Conservation (phyloP, 2,113 vertebrate genomes). For the Leptodactylus fuscus region DNA sequence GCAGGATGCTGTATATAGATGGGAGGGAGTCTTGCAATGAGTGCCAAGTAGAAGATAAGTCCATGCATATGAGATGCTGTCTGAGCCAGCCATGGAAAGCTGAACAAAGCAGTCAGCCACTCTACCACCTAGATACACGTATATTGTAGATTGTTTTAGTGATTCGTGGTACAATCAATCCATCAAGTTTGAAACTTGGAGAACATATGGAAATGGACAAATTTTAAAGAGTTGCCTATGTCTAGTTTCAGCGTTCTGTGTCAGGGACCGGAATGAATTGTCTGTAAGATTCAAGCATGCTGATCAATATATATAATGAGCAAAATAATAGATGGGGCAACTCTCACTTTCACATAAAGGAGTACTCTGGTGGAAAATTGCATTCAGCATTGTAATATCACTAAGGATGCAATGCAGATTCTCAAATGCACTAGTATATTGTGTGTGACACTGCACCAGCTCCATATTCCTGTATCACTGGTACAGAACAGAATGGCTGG, state of each 20-base stretch:
- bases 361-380: no score
- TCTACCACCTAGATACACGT: not conserved
- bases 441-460: not conserved
- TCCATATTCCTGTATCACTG: not conserved
- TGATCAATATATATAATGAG: not conserved
- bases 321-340: not conserved
- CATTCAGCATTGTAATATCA: no score
- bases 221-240: not conserved
- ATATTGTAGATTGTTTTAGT: not conserved
- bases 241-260: not conserved
- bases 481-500: not conserved
- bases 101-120: not conserved
- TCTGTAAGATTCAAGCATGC: not conserved
- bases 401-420: not conserved
- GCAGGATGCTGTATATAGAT: constrained; percentile 2
- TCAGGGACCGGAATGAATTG: not conserved
- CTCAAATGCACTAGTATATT: no score
- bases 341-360: not conserved
- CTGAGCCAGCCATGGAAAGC: not conserved
- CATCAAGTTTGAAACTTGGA: not conserved
- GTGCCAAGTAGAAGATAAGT: constrained; percentile 35
- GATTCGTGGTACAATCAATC: not conserved
- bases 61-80: constrained; percentile 23
- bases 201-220: not conserved
- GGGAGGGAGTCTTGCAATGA: constrained; percentile 15